Evolutionary conservation across 2,797 vertebrate species (phyloP).

Genomic region (Eurystomus glaucurus): DNA sequence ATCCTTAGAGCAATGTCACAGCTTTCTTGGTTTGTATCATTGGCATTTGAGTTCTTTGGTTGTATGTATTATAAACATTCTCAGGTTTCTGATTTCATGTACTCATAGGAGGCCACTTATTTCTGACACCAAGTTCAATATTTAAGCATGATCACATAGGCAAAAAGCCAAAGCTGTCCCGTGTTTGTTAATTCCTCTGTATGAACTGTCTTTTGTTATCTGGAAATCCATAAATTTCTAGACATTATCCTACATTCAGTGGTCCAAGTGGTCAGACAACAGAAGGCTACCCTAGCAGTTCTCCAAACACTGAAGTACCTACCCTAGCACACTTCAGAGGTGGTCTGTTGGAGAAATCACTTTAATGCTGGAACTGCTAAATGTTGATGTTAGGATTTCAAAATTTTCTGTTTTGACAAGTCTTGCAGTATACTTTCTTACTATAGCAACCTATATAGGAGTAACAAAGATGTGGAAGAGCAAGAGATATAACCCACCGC

Average conservation of each 20-base stretch:
- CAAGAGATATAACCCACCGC: neutral
- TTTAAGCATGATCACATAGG: neutral
- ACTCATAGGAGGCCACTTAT: neutral
- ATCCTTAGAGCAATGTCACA: neutral
- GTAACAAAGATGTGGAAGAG: neutral
- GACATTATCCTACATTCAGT: neutral
- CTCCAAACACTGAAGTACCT: neutral
- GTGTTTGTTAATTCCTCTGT: neutral
- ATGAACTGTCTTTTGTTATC: neutral
- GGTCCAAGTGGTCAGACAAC: neutral
- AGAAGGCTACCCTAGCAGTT: neutral
- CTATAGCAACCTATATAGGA: neutral
- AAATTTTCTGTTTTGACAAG: neutral
- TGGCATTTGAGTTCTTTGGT: neutral
- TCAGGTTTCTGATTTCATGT: neutral
- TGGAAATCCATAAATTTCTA: neutral
- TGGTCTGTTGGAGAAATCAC: neutral
- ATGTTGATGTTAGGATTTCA: neutral
- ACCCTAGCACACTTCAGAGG: neutral
- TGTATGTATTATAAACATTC: neutral
- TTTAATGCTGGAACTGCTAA: neutral
- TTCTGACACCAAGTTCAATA: neutral
- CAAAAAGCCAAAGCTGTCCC: neutral
- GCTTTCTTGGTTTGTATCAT: neutral
- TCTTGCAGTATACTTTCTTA: neutral